Percentiles rank a stretch among this genome's conserved stretches.
Evolutionary conservation across 2,113 vertebrate species (phyloP).

Genomic region (Malaclemys terrapin): DNA sequence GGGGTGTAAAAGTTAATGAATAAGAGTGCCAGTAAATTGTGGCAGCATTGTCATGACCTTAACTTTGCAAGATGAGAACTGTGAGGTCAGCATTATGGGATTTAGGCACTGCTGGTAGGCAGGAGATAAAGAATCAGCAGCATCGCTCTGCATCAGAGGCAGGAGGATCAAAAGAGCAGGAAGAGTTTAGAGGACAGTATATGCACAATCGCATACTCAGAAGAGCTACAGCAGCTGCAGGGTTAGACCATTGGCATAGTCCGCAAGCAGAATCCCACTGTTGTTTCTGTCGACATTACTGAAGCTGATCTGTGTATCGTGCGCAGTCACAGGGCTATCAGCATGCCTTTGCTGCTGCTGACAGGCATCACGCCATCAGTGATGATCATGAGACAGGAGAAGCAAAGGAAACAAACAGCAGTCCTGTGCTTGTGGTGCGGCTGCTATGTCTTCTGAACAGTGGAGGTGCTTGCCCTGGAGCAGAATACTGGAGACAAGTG

Average conservation of each 20-base stretch:
- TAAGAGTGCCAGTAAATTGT: background rate
- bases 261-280: background rate
- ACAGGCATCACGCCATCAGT: background rate
- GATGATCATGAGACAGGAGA: slow-evolving; percentile 12
- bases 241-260: slow-evolving; percentile 46
- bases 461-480: accelerated
- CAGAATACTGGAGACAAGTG: background rate
- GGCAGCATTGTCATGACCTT: slow-evolving; percentile 27
- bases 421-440: background rate
- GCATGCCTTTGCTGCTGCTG: background rate
- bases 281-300: background rate
- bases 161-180: background rate
- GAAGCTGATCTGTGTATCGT: slow-evolving; percentile 3
- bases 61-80: slow-evolving; percentile 1
- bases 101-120: background rate
- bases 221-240: slow-evolving; percentile 51
- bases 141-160: background rate
- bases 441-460: background rate
- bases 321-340: accelerated
- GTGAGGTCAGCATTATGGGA: background rate
- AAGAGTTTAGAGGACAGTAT: slow-evolving; percentile 24
- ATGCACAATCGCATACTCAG: background rate
- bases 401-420: slow-evolving; percentile 10
- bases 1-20: background rate
- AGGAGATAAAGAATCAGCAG: background rate